phyloP scores from a whole-genome alignment of 2,888 invertebrate species.

The Yponomeuta malinellus region DNA sequence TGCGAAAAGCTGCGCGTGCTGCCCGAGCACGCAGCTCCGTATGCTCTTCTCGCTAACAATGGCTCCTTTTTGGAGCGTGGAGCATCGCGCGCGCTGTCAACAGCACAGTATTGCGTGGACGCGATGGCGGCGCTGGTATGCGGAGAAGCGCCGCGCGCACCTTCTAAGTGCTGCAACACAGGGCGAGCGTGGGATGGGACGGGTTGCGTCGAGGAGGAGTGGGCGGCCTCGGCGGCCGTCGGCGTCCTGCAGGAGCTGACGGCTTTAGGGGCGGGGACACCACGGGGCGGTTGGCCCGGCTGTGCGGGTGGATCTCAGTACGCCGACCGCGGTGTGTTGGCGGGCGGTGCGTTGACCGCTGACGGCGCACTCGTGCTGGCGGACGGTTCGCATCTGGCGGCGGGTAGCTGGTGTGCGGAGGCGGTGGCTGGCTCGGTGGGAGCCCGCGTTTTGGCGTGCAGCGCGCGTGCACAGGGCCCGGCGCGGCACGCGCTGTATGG shows the following conservation, averaged over 20 bases:
- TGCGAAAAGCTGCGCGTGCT: slow-evolving; percentile 45
- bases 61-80: slow-evolving; percentile 78
- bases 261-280: slow-evolving; percentile 37
- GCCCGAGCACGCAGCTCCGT: slow-evolving; percentile 55
- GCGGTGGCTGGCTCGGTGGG: slow-evolving; percentile 58
- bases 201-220: slow-evolving; percentile 56
- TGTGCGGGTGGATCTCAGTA: slow-evolving; percentile 69
- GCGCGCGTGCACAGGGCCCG: slow-evolving; percentile 40
- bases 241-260: slow-evolving; percentile 49
- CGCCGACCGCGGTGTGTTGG: slow-evolving; percentile 75
- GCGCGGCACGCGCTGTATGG: slow-evolving; percentile 83
- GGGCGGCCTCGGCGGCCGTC: slow-evolving; percentile 34
- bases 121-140: slow-evolving; percentile 79
- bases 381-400: slow-evolving; percentile 39
- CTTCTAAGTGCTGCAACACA: slow-evolving; percentile 82
- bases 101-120: slow-evolving; percentile 82
- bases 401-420: slow-evolving; percentile 60
- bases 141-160: slow-evolving; percentile 47
- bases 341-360: slow-evolving; percentile 61
- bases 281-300: slow-evolving; percentile 70
- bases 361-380: slow-evolving; percentile 73
- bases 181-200: slow-evolving; percentile 77
- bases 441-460: slow-evolving; percentile 73
- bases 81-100: slow-evolving; percentile 55
- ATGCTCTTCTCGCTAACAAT: slow-evolving; percentile 78